These are phyloP conservation scores for Netelia fuscicornis DNA, from an alignment of 2,888 invertebrate species.

Conservation along the genomic window DNA sequence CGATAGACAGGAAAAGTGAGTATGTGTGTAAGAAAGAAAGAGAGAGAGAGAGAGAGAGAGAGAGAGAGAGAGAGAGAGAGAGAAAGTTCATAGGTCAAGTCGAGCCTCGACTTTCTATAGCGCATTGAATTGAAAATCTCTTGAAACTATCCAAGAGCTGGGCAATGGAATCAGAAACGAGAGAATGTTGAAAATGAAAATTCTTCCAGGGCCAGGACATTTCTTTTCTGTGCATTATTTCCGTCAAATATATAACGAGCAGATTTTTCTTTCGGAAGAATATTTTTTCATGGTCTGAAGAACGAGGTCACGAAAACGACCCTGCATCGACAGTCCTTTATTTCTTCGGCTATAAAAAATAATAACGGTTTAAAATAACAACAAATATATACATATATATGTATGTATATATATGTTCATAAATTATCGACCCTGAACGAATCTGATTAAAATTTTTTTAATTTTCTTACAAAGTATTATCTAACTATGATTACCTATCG, in stretches of 20 bases:
- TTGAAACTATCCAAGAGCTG: slow-evolving; percentile 38
- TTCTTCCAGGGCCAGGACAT: slow-evolving; percentile 29
- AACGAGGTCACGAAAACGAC: too few relatives aligned
- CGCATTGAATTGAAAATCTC: slow-evolving; percentile 72
- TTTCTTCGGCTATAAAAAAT: too few relatives aligned
- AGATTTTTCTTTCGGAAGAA: neutral
- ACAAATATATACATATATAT: too few relatives aligned
- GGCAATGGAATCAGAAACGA: neutral
- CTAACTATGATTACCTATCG: too few relatives aligned
- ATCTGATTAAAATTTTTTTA: neutral
- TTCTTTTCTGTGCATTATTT: too few relatives aligned
- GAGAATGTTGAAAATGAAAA: slow-evolving; percentile 52
- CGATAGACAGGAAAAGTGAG: slow-evolving; percentile 54
- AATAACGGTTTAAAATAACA: too few relatives aligned
- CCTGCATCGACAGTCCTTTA: too few relatives aligned
- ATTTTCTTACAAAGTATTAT: too few relatives aligned
- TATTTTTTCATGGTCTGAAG: neutral
- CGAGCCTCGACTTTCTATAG: slow-evolving; percentile 55
- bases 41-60: slow-evolving; percentile 30
- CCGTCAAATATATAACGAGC: neutral
- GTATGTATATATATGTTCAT: too few relatives aligned
- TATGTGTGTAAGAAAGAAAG: slow-evolving; percentile 24
- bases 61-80: slow-evolving; percentile 26
- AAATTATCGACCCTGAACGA: neutral
- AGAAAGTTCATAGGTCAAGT: slow-evolving; percentile 70